Evolutionary conservation across 1,140 invertebrate species (phyloP), one percentile per base, ranked within the genome.

Genomic region (Paralvinella palmiformis): DNA sequence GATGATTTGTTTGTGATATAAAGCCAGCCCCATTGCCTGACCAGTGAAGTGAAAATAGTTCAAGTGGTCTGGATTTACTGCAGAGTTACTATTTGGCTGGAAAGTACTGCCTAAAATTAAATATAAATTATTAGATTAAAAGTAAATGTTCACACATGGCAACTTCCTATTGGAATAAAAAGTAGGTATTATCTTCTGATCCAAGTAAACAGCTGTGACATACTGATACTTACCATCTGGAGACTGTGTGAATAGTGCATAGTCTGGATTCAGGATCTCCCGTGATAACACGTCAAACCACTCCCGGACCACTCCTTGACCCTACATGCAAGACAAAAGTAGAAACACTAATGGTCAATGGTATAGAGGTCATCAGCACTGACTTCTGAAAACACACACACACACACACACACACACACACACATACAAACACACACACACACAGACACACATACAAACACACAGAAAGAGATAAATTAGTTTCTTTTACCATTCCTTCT

Each of bases 21-120:
- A 64, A 45, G 75, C 75, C 17, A 97, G 88, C 41, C 94, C 94
- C 64, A 97, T 87, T 22, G 95, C 89, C 33, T 94, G 87, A 0
- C 95, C 95, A 53, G 93, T 93, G 83, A 97, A 98, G 79, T 95
- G 91, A 77, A 97, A 98, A 77, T 97, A 98, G 7, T 91, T 94
- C 56, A 98, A 81, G 79, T 97, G 95, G 85, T 97, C 94, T 31
- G 94, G 88, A 80, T 91, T 91, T 61, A 80, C 69, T 20, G 72
- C 69, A 0, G 76, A 78, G 55, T 76, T 73, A 59, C 75, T 75
- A 71, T 76, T 78, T 7, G 76, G 76, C 63, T 78, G 76, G 69
- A 78, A 78, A 33, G 76, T 78, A 63, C 72, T 67, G 33, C 76
- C 75, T 77, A 66, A 59, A 73, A 71, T 7, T 35, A 35, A 66